These are phyloP conservation scores for Dryobates pubescens DNA, from an alignment of 2,797 vertebrate genomes.

Conservation along the genomic window DNA sequence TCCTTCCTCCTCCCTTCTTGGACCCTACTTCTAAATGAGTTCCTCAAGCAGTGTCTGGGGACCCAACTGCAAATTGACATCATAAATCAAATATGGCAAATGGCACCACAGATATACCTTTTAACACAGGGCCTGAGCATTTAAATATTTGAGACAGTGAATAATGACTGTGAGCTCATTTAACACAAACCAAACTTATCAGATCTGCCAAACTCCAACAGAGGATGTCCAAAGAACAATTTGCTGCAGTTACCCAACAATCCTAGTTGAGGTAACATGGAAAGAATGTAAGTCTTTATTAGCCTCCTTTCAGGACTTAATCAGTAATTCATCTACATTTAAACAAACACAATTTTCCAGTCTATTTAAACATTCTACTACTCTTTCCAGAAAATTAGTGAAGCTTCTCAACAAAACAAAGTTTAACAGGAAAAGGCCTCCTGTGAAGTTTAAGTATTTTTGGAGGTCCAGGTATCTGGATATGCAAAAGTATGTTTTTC, in stretches of 20 bases:
- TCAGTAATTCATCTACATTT: slow-evolving; percentile 3
- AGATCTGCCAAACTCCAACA: background rate
- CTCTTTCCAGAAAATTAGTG: background rate
- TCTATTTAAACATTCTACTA: background rate
- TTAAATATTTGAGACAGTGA: background rate
- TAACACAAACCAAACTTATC: background rate
- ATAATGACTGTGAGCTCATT: slow-evolving; percentile 20
- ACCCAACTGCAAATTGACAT: background rate
- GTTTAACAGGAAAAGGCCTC: background rate
- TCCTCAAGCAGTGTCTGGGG: background rate
- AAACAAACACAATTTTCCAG: slow-evolving; percentile 1
- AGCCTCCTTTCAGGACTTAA: background rate
- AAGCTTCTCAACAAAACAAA: background rate
- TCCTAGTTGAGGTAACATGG: background rate
- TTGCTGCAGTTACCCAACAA: background rate
- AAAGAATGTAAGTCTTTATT: slow-evolving; percentile 19
- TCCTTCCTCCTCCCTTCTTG: background rate
- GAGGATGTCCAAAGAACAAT: slow-evolving; percentile 6
- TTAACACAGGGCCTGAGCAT: background rate
- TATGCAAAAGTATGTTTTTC: background rate
- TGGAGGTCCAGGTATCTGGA: background rate
- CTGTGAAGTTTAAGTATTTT: background rate
- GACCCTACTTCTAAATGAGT: background rate
- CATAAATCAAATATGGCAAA: slow-evolving; percentile 6
- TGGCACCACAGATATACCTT: background rate